Evolutionary conservation across 2,113 vertebrate species (phyloP), one percentile per base, ranked within the genome.

Genomic region (Butorides virescens): DNA sequence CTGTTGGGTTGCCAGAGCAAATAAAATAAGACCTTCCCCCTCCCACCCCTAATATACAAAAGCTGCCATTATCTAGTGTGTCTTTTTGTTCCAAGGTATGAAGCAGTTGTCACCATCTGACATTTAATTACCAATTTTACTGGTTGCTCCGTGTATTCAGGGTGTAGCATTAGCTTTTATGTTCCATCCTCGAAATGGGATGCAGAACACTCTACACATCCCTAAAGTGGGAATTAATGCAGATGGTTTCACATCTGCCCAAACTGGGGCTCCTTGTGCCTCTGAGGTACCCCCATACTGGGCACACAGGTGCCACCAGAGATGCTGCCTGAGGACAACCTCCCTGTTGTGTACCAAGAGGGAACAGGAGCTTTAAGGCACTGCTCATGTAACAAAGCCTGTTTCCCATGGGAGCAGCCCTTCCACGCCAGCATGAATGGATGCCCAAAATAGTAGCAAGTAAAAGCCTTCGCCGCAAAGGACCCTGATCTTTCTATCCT

Each of bases 301-400:
- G 32, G 19, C 39, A 58, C 52, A 12, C 7, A 8, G 21, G 6
- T 15, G 27, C 18, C 46, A 65, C 62, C 36, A 74, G 82, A 53
- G 50, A 25, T 58, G 62, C 47, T 75, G 50, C 29, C 44, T n/a
- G 67, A n/a, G 67, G 37, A 36, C 42, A 30, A 7, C 8, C 18
- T 14, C 5, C 9, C 25, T 39, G 5, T 47, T 36, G 7, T 18
- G 21, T 39, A 14, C 20, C 1, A 2, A 39, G 42, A 62, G 32
- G 47, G 26, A 66, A 23, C 10, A 30, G 36, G 36, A 83, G 34
- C 34, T 92, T 61, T 47, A 15, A 15, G 42, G 25, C 20, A 10
- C n/a, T 70, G 46, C 61, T 68, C 1, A 1, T n/a, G 5, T 26
- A 44, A 49, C 34, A 30, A 50, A 2, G 23, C 0, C 1, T 7